Conservation (phyloP, 2,113 vertebrate species). For the Athene cunicularia region DNA sequence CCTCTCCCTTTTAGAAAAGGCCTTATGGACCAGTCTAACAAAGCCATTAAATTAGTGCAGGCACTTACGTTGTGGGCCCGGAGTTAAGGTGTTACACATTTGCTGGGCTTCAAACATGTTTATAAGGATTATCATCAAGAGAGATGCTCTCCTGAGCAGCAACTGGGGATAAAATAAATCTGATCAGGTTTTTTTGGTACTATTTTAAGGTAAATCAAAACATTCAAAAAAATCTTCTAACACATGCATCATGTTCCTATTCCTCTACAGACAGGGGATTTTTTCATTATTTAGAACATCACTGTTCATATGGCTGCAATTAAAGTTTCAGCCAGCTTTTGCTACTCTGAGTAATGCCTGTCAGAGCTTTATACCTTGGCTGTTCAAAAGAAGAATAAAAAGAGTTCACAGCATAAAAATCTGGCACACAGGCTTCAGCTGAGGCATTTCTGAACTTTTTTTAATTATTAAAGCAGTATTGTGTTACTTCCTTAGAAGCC, state of each 20-base stretch:
- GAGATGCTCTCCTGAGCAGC: not conserved
- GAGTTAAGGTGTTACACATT: not conserved
- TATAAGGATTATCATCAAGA: not conserved
- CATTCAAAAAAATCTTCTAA: not conserved
- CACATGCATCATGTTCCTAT: not conserved
- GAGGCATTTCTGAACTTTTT: not conserved
- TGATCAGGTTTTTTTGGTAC: not conserved
- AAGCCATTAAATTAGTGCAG: not conserved
- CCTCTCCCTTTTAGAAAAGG: not conserved
- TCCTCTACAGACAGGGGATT: not conserved
- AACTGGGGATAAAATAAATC: not conserved
- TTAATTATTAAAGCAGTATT: not conserved
- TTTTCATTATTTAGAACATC: not conserved
- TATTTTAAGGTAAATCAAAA: not conserved
- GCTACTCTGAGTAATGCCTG: not conserved
- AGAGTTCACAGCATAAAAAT: not conserved
- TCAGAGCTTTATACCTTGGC: not conserved
- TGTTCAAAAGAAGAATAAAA: constrained; percentile 27
- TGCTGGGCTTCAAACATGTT: not conserved
- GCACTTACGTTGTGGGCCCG: not conserved
- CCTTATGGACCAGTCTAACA: not conserved
- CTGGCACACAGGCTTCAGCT: not conserved
- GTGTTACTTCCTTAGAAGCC: not conserved
- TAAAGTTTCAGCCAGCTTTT: not conserved
- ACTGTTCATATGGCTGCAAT: not conserved